Conservation (phyloP, 2,797 vertebrate genomes). For the Mormyrops attenuatus region DNA sequence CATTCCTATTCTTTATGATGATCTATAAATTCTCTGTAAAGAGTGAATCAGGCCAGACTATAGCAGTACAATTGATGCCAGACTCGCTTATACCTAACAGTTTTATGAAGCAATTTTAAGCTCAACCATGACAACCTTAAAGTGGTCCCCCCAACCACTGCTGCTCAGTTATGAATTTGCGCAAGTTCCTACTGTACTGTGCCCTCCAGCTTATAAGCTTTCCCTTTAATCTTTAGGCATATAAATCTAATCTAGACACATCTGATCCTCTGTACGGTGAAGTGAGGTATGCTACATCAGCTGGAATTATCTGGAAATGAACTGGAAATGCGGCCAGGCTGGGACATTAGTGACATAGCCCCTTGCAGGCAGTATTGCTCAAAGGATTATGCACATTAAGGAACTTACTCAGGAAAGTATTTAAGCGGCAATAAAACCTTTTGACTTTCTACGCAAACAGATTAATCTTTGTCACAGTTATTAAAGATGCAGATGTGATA, state of each 20-base stretch:
- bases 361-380: neutral
- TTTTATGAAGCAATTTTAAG: neutral
- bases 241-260: neutral
- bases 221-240: neutral
- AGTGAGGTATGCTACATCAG: neutral
- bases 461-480: neutral
- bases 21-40: neutral
- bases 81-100: neutral
- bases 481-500: neutral
- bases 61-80: neutral
- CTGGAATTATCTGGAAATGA: neutral
- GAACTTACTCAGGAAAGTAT: neutral
- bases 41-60: neutral
- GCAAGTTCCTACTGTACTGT: neutral
- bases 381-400: neutral
- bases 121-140: neutral
- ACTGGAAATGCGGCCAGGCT: neutral
- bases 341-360: neutral
- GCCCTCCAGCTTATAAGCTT: neutral
- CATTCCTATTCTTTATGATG: neutral
- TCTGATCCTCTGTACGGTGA: neutral
- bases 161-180: neutral
- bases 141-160: neutral
- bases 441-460: neutral
- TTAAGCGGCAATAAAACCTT: neutral